Conservation (phyloP, 2,888 invertebrate genomes). For the Andrena chrysosceles region DNA sequence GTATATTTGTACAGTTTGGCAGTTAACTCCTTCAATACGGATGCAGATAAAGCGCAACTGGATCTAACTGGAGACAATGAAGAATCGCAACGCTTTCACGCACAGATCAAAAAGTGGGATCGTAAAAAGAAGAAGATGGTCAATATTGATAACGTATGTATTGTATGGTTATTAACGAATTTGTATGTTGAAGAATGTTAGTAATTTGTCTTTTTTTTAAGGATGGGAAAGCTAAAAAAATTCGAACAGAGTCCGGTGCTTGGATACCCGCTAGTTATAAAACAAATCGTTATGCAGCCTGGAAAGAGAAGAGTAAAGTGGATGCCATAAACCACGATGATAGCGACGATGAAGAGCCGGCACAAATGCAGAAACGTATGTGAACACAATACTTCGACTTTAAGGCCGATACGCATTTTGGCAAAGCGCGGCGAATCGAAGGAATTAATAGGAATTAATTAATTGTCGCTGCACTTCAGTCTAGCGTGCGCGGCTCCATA, state of each 20-base stretch:
- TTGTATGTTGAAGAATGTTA: background rate
- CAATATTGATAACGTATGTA: conserved; percentile 87
- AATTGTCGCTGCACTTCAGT: too few relatives aligned
- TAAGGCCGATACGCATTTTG: too few relatives aligned
- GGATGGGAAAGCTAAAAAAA: conserved; percentile 89
- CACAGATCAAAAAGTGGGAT: conserved; percentile 94
- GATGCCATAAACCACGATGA: conserved; percentile 84
- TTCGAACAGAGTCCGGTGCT: conserved; percentile 97
- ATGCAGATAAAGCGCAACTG: conserved; percentile 92
- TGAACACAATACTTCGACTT: background rate
- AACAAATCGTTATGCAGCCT: conserved; percentile 94
- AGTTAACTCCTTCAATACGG: conserved; percentile 92
- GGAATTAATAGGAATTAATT: too few relatives aligned
- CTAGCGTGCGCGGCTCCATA: too few relatives aligned
- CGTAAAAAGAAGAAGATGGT: conserved; percentile 98
- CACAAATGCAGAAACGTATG: conserved; percentile 76
- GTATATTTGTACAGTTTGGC: conserved; percentile 87
- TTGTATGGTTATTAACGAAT: conserved; percentile 12
- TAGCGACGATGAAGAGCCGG: conserved; percentile 83
- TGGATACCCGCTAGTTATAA: conserved; percentile 98
- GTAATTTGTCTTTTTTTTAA: conserved; percentile 65
- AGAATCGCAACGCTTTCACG: conserved; percentile 87
- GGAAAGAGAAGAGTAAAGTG: conserved; percentile 92
- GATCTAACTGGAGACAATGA: conserved; percentile 94
- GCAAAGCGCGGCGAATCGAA: too few relatives aligned